These are phyloP conservation scores for Drosophila novamexicana DNA, from an alignment of 1,140 invertebrate genomes.

Conservation along the genomic window DNA sequence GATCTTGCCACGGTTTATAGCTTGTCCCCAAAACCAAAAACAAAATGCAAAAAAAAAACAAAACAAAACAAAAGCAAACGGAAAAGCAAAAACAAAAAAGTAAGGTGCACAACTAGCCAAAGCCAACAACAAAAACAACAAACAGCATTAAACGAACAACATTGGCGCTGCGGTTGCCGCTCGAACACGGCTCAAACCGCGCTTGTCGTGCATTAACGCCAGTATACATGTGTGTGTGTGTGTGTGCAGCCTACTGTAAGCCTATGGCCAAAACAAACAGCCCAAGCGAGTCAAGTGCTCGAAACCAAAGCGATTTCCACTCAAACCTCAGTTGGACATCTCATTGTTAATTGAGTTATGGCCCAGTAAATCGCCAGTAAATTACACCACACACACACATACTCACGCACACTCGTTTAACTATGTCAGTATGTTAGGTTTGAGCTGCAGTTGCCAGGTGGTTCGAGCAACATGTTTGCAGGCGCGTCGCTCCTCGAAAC, in stretches of 20 bases:
- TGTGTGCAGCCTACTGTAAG: background rate
- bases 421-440: slow-evolving; percentile 63
- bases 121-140: slow-evolving; percentile 27
- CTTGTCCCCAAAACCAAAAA: slow-evolving; percentile 68
- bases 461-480: slow-evolving; percentile 23
- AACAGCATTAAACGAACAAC: slow-evolving; percentile 27
- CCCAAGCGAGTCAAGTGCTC: slow-evolving; percentile 18
- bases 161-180: slow-evolving; percentile 45
- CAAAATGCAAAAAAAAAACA: slow-evolving; percentile 38
- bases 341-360: slow-evolving; percentile 65
- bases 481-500: slow-evolving; percentile 20
- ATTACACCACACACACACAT: slow-evolving; percentile 18
- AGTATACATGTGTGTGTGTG: slow-evolving; percentile 2
- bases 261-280: slow-evolving; percentile 7
- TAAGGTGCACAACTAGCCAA: slow-evolving; percentile 23
- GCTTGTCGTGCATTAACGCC: slow-evolving; percentile 8
- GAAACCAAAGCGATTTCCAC: slow-evolving; percentile 35
- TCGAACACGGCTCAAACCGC: slow-evolving; percentile 59
- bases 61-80: slow-evolving; percentile 45
- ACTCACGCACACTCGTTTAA: slow-evolving; percentile 28
- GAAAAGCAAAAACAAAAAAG: slow-evolving; percentile 36
- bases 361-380: slow-evolving; percentile 28
- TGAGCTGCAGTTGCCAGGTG: slow-evolving; percentile 28
- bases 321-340: slow-evolving; percentile 42
- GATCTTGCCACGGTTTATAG: slow-evolving; percentile 84